phyloP scores from a whole-genome alignment of 2,797 vertebrate genomes.

The Tiaroga cobitis region DNA sequence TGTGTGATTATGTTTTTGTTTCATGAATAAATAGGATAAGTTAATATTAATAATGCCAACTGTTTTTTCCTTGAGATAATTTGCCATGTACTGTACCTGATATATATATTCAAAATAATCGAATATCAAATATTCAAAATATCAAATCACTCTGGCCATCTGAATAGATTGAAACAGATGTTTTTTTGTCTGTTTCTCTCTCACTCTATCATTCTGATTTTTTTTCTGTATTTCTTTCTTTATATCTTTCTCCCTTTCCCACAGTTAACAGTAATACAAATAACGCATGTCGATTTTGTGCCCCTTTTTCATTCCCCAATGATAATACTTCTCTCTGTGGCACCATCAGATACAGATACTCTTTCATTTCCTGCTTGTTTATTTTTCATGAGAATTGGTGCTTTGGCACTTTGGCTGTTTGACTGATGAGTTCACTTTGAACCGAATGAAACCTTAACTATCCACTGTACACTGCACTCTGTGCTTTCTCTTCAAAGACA shows the following conservation, averaged over 20 bases:
- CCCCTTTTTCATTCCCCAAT: background rate
- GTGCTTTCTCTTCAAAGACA: conserved; percentile 20
- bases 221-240: background rate
- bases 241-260: background rate
- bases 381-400: conserved; percentile 31
- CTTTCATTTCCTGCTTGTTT: conserved; percentile 35
- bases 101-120: no score
- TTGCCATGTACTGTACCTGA: no score
- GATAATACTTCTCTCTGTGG: background rate
- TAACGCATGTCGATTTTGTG: conserved; percentile 8
- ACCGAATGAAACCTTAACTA: conserved; percentile 8
- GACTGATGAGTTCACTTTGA: conserved; percentile 12
- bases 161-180: no score
- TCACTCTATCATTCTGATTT: background rate
- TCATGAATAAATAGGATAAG: background rate
- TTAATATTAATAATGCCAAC: background rate
- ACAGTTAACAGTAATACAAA: background rate
- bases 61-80: no score
- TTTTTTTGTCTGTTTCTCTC: background rate
- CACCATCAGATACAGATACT: conserved; percentile 9
- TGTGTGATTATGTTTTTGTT: background rate
- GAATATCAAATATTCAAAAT: no score
- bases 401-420: conserved; percentile 13
- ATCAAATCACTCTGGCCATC: no score
- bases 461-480: conserved; percentile 3